Percentiles rank a stretch among this genome's conserved stretches.
Evolutionary conservation across 2,888 invertebrate species (phyloP).

Genomic region (Aelia acuminata): DNA sequence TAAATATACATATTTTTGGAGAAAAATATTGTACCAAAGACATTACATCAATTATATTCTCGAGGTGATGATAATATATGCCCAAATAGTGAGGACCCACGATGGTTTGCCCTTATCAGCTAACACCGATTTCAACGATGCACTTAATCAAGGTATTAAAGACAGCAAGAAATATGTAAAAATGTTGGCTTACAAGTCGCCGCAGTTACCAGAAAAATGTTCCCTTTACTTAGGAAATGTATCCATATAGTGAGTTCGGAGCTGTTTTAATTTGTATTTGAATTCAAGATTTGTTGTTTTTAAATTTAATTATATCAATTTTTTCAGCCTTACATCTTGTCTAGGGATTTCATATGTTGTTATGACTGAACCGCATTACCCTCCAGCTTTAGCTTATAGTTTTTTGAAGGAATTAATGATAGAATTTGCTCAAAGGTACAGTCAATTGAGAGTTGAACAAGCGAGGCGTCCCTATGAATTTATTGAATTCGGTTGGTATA

Average conservation of each 20-base stretch:
- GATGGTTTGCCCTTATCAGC: slow-evolving; percentile 69
- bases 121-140: slow-evolving; percentile 68
- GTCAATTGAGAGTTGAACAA: slow-evolving; percentile 68
- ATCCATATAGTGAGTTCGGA: slow-evolving; percentile 69
- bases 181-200: slow-evolving; percentile 68
- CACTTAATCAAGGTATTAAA: slow-evolving; percentile 68
- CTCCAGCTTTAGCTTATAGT: slow-evolving; percentile 70
- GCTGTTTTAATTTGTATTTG: background rate
- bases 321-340: slow-evolving; percentile 68
- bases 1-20: background rate
- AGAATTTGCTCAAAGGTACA: slow-evolving; percentile 70
- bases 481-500: slow-evolving; percentile 70
- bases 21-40: background rate
- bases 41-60: background rate
- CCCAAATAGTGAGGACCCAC: slow-evolving; percentile 68
- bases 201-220: slow-evolving; percentile 69
- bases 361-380: slow-evolving; percentile 69
- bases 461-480: slow-evolving; percentile 70
- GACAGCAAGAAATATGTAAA: slow-evolving; percentile 68
- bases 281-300: slow-evolving; percentile 50
- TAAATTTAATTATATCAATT: slow-evolving; percentile 67
- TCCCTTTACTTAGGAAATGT: slow-evolving; percentile 68
- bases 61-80: slow-evolving; percentile 67
- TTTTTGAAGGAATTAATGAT: slow-evolving; percentile 70
- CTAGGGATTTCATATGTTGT: slow-evolving; percentile 69